Percentiles rank a stretch among this genome's conserved stretches.
Conservation (phyloP, 53 echinoderm and acorn worm genomes). For the Apostichopus leukothele region DNA sequence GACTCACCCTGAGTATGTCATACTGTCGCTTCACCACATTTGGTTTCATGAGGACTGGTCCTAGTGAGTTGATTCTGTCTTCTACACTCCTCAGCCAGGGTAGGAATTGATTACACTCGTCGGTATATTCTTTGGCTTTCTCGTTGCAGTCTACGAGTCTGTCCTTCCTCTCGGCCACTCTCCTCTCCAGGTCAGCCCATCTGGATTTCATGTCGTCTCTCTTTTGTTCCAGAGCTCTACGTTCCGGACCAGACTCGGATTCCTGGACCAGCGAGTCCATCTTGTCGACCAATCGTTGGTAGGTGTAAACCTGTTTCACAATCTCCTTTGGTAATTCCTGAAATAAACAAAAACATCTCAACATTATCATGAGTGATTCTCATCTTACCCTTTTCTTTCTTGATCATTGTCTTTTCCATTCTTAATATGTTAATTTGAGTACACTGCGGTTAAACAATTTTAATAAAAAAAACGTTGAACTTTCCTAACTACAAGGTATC, state of each 20-base stretch:
- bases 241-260: constrained; percentile 75
- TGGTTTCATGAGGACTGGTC: constrained; percentile 88
- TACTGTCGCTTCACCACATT: constrained; percentile 91
- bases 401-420: too few relatives aligned
- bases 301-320: constrained; percentile 94
- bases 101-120: constrained; percentile 88
- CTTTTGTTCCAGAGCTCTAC: constrained; percentile 76
- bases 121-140: constrained; percentile 84
- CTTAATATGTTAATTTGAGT: too few relatives aligned
- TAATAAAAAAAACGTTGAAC: too few relatives aligned
- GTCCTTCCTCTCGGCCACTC: constrained; percentile 68
- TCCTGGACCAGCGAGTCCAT: constrained; percentile 80
- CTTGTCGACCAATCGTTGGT: constrained; percentile 91
- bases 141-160: constrained; percentile 71
- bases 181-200: constrained; percentile 82
- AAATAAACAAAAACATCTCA: background rate
- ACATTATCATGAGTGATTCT: too few relatives aligned
- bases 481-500: too few relatives aligned
- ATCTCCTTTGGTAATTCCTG: constrained; percentile 98
- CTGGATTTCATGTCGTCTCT: constrained; percentile 70
- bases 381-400: too few relatives aligned
- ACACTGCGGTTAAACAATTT: too few relatives aligned
- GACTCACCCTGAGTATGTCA: constrained; percentile 82
- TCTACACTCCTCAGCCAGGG: constrained; percentile 95
- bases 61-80: constrained; percentile 80